Base-by-base conservation (phyloP, 2,888 invertebrate species). In the Patella depressa region DNA sequence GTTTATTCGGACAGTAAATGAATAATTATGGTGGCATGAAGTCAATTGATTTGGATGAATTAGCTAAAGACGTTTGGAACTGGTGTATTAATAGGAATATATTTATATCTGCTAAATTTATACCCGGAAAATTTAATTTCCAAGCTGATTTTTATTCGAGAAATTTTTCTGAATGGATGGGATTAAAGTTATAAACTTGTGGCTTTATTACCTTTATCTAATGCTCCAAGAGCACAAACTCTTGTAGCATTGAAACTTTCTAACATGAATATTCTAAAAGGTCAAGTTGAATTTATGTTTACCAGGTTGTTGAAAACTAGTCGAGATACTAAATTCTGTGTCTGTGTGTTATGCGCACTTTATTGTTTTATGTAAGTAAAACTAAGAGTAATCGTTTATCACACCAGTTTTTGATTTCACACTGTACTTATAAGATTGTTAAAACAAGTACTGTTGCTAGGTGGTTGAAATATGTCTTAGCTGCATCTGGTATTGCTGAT, bases 401-500 rank as follows among this genome's bases (percentile, higher is more conserved):
- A 65, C 19, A 19, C 24, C 65, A 65, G 19, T 7, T 59, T 9
- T 65, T 65, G 14, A 65, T 19, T 14, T 65, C n/a, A 19, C 24
- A 19, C 24, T n/a, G 12, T 14, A n/a, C 65, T 11, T 65, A 9
- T 14, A n/a, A 11, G 14, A 11, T 12, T 9, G 65, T 65, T 3
- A 19, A 5, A n/a, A 65, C 65, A 2, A 14, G 12, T n/a, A 65
- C 65, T 14, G 14, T 65, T 14, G 65, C 65, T 65, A n/a, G 65
- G 11, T 65, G 65, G 65, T n/a, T 65, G 19, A 71, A 53, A 14
- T 17, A 71, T 12, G 45, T 53, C 76, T 54, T 74, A 77, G 15
- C 9, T 15, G 11, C 11, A 12, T 53, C 74, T 65, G 78, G 76
- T 55, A 78, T 76, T 34, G 71, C 78, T 76, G 53, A 29, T 19